phyloP scores from a whole-genome alignment of 2,888 invertebrate species.

The Busseola fusca region DNA sequence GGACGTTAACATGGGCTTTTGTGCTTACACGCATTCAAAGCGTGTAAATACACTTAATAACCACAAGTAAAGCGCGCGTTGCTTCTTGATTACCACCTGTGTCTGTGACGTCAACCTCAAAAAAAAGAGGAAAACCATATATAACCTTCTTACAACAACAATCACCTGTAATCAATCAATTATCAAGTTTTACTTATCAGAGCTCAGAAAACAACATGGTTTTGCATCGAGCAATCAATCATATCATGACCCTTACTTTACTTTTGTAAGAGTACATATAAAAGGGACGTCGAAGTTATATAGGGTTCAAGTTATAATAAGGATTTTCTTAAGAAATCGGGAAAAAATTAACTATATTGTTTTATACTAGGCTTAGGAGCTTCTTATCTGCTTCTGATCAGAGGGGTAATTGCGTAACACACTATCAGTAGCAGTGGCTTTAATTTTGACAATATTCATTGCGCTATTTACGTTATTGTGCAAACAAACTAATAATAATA shows the following conservation, averaged over 20 bases:
- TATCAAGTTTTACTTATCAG: slow-evolving; percentile 14
- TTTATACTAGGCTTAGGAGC: neutral
- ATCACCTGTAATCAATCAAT: slow-evolving; percentile 28
- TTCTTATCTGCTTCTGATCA: too few relatives aligned
- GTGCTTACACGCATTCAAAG: neutral
- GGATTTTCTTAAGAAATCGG: neutral
- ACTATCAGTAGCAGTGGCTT: too few relatives aligned
- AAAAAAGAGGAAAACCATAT: slow-evolving; percentile 7
- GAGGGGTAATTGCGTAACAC: too few relatives aligned
- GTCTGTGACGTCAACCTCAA: neutral
- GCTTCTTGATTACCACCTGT: neutral
- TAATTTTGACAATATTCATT: too few relatives aligned
- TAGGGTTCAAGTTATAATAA: neutral
- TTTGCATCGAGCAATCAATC: slow-evolving; percentile 23
- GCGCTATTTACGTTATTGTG: too few relatives aligned
- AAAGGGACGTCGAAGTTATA: neutral
- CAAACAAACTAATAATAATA: too few relatives aligned
- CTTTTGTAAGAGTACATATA: neutral
- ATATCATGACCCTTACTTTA: slow-evolving; percentile 22
- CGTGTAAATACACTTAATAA: neutral
- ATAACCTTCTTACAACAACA: neutral
- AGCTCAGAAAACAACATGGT: slow-evolving; percentile 22
- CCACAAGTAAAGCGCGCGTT: neutral
- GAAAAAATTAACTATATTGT: too few relatives aligned
- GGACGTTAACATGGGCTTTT: neutral